phyloP scores from a whole-genome alignment of 64 coral and sea anemone species.

The Montipora foliosa region DNA sequence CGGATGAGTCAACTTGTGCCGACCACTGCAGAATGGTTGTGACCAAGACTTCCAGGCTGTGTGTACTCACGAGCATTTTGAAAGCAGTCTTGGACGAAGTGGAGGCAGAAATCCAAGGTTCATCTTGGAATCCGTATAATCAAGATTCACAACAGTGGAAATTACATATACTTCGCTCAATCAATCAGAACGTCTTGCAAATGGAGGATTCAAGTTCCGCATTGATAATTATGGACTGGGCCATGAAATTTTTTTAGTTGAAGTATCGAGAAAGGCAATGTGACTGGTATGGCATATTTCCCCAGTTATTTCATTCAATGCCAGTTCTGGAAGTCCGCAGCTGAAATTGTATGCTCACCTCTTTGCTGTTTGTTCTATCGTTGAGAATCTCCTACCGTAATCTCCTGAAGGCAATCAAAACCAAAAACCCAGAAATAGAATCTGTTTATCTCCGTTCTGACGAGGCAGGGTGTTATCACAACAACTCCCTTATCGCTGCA shows the following conservation, averaged over 20 bases:
- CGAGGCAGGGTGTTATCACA: conserved; percentile 44
- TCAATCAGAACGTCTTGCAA: not conserved
- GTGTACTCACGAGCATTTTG: conserved; percentile 22
- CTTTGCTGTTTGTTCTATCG: conserved; percentile 18
- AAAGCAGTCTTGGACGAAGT: conserved; percentile 25
- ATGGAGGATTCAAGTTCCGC: not conserved
- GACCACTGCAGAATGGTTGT: conserved; percentile 24
- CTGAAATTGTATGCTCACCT: conserved; percentile 57
- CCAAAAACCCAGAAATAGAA: conserved; percentile 16
- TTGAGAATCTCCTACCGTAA: not conserved
- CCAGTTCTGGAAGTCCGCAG: not conserved
- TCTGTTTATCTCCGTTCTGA: conserved; percentile 51
- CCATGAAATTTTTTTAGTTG: conserved; percentile 11
- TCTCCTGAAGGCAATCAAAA: conserved; percentile 16
- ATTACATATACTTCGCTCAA: conserved; percentile 12
- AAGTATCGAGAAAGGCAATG: conserved; percentile 53
- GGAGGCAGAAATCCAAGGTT: conserved; percentile 3
- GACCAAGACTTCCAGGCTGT: conserved; percentile 1
- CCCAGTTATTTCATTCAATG: conserved; percentile 28
- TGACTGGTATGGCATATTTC: conserved; percentile 39
- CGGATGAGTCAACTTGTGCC: conserved; percentile 21
- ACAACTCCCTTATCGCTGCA: conserved; percentile 22
- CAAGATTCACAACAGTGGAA: conserved; percentile 15
- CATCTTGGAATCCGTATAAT: conserved; percentile 21
- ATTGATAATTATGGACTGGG: conserved; percentile 21